Evolutionary conservation across 2,113 vertebrate genomes (phyloP).

Genomic region (Heterotilapia buettikoferi): DNA sequence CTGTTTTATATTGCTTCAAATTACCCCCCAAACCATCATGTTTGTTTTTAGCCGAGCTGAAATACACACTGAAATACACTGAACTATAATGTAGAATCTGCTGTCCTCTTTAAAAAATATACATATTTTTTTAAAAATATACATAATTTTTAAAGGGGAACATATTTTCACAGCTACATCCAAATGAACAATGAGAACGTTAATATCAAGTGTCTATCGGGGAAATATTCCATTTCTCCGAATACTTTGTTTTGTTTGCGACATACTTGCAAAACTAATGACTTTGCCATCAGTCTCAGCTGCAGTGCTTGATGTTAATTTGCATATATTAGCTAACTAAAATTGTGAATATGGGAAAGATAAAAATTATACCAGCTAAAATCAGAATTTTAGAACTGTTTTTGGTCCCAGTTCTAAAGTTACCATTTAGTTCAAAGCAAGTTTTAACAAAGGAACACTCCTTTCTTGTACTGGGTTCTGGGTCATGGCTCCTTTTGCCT

Average conservation of each 20-base stretch:
- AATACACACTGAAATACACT: background rate
- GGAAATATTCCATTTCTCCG: background rate
- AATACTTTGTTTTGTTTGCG: background rate
- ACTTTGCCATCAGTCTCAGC: background rate
- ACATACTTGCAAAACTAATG: background rate
- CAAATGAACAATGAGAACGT: background rate
- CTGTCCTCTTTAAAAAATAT: background rate
- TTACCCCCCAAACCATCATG: background rate
- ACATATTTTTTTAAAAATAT: accelerated
- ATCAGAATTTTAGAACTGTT: background rate
- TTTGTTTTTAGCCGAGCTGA: background rate
- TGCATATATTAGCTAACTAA: background rate
- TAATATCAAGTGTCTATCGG: background rate
- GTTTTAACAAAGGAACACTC: background rate
- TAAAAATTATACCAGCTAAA: background rate
- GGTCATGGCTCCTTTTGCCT: background rate
- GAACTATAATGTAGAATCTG: background rate
- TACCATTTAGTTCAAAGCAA: background rate
- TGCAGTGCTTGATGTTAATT: background rate
- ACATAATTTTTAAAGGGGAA: background rate
- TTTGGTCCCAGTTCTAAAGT: background rate
- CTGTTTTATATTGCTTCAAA: background rate
- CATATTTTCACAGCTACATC: background rate
- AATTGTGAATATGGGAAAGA: background rate
- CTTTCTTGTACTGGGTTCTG: background rate